phyloP scores from a whole-genome alignment of 2,797 vertebrate genomes.

The Rhynchotus rufescens region DNA sequence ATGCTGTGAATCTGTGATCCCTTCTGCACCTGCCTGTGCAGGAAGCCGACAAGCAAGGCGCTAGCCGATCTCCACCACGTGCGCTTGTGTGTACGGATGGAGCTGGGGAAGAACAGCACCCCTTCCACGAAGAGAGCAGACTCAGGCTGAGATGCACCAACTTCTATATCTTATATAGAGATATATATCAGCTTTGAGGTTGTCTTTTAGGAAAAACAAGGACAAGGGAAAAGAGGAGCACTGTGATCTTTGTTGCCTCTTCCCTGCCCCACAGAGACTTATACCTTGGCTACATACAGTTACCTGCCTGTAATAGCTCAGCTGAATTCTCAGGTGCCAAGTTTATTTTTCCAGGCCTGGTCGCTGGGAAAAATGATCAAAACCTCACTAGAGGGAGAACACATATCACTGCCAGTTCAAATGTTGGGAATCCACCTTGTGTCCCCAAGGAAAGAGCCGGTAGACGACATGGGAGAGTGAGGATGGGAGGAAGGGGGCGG shows the following conservation, averaged over 20 bases:
- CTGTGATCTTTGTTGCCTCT: neutral
- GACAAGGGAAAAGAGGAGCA: neutral
- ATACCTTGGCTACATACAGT: slow-evolving; percentile 43
- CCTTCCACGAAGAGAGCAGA: neutral
- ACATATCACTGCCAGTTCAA: neutral
- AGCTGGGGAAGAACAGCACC: neutral
- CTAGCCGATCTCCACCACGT: accelerated
- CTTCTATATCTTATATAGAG: neutral
- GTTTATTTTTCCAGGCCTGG: neutral
- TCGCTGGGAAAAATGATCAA: slow-evolving; percentile 39
- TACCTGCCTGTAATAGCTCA: slow-evolving; percentile 32
- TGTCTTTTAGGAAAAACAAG: neutral
- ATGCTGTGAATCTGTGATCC: neutral
- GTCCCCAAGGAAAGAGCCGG: neutral
- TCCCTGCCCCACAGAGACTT: neutral
- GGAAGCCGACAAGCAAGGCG: neutral
- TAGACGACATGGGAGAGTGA: neutral
- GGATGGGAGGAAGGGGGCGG: neutral
- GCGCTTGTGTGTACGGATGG: neutral
- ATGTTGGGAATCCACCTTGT: accelerated
- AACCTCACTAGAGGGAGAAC: neutral
- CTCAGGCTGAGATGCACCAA: neutral
- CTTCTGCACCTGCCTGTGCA: neutral
- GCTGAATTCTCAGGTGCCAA: slow-evolving; percentile 30
- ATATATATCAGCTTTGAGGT: neutral